Evolutionary conservation across 2,797 vertebrate genomes (phyloP).

Genomic region (Lithobates pipiens): DNA sequence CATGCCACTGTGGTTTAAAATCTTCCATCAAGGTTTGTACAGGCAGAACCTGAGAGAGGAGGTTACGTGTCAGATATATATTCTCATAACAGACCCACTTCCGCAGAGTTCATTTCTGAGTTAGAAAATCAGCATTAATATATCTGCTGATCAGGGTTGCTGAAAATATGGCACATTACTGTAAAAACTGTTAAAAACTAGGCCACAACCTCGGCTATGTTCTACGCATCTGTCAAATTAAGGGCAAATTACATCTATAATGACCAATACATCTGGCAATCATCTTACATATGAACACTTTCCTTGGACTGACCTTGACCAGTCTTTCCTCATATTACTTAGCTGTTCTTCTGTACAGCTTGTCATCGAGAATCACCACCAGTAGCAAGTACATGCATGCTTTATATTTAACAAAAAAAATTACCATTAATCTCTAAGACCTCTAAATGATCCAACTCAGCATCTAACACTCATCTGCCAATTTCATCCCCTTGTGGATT

Average conservation of each 20-base stretch:
- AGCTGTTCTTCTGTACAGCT: neutral
- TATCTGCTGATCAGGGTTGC: neutral
- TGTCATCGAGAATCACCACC: neutral
- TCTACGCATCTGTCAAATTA: neutral
- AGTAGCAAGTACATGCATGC: neutral
- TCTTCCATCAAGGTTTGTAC: too few species aligned
- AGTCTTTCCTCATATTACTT: neutral
- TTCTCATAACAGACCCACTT: too few species aligned
- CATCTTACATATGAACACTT: neutral
- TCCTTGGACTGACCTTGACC: neutral
- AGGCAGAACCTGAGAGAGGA: too few species aligned
- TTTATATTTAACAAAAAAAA: conserved; percentile 1
- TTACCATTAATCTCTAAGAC: conserved; percentile 15
- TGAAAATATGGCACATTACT: neutral
- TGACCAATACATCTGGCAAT: neutral
- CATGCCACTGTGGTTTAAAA: too few species aligned
- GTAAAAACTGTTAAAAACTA: neutral
- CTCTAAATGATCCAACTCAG: neutral
- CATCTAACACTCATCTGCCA: conserved; percentile 9
- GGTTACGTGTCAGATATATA: neutral
- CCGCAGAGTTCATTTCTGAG: too few species aligned
- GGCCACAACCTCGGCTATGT: too few species aligned
- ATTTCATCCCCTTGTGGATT: conserved; percentile 28
- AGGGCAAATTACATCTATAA: neutral
- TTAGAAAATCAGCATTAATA: too few species aligned